Base-by-base conservation (phyloP, 1,140 invertebrate species). In the Globodera ellingtonae region DNA sequence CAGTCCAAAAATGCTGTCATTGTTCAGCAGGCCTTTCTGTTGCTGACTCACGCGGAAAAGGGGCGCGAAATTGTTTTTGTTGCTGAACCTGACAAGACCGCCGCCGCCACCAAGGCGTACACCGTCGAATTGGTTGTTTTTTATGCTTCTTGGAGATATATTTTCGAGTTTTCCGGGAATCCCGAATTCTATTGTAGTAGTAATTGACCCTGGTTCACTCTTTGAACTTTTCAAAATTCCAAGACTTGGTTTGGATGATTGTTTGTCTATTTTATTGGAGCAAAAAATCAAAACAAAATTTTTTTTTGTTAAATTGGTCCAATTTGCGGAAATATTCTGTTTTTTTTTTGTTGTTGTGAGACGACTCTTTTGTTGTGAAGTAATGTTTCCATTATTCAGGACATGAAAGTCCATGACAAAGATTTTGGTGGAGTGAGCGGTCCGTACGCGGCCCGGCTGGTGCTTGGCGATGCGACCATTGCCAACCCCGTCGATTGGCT, bases 11-110 rank as follows among this genome's bases (percentile, higher is more conserved):
- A 93, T 86, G 82, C 93, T 0, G 92, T 95, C 81, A 90, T 92
- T 59, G 94, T 95, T 50, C 96, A 98, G 90, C 83, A 85, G 91
- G 94, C 95, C 0, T 98, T 98, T 90, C 92, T 98, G 6, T 92
- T 94, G 35, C 91, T 98, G 35, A 91, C 90, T 3, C 90, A 94
- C 86, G 88, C 90, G 21, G 91, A 92, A 72, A 92, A 91, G 0
- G 91, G 93, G 24, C 92, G 93, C 82, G 96, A 98, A 91, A 94
- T 96, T 50, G 93, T 97, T 84, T 98, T 96, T 89, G 93, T 98
- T 47, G 94, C 95, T 18, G 95, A 98, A 89, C 92, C 93, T n/a
- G 95, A 97, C 88, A 91, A 92, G 71, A 91, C 91, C 81, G 78
- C 82, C 48, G 93, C 93, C 83, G 91, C 93, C 81, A 79, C 82